Conservation (phyloP, 2,888 invertebrate genomes). For the Ischnus inquisitorius region DNA sequence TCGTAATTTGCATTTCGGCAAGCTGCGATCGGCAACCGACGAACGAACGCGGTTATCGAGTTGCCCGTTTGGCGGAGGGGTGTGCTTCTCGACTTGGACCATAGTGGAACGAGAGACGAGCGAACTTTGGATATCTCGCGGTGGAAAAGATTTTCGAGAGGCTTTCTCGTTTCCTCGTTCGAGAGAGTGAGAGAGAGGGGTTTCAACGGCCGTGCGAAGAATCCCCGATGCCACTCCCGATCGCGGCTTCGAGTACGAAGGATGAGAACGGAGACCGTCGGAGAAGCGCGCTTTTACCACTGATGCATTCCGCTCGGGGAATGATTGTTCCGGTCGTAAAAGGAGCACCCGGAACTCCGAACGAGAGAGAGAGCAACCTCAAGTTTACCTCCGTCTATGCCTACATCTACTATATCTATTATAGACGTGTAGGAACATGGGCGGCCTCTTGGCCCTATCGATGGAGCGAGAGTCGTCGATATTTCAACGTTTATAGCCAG, state of each 20-base stretch:
- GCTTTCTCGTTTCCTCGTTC: conserved; percentile 37
- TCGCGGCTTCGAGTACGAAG: not conserved
- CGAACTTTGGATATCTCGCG: conserved; percentile 44
- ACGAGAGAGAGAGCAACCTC: conserved; percentile 1
- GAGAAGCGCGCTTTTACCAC: not conserved
- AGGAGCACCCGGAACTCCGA: not conserved
- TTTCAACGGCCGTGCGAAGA: not conserved
- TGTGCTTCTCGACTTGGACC: not conserved
- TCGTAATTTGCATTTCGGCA: conserved; percentile 71
- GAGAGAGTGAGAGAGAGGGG: conserved; percentile 7
- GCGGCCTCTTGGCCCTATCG: too few relatives aligned
- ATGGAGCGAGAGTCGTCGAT: too few relatives aligned
- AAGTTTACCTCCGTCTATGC: not conserved
- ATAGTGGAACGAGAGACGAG: conserved; percentile 51
- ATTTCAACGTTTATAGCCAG: too few relatives aligned
- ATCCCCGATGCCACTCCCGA: not conserved
- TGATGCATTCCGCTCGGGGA: conserved; percentile 4
- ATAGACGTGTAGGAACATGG: not conserved
- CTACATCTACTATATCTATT: not conserved
- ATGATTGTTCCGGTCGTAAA: conserved; percentile 43
- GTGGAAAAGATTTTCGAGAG: conserved; percentile 39
- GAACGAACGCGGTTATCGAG: conserved; percentile 61
- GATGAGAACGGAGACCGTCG: not conserved
- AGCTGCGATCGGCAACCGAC: conserved; percentile 57
- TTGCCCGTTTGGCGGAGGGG: conserved; percentile 11